Evolutionary conservation across 30 jellyfish, hydroid and myxozoan species (phyloP), one percentile per base, ranked within the genome.

Genomic region (Aurelia aurita): DNA sequence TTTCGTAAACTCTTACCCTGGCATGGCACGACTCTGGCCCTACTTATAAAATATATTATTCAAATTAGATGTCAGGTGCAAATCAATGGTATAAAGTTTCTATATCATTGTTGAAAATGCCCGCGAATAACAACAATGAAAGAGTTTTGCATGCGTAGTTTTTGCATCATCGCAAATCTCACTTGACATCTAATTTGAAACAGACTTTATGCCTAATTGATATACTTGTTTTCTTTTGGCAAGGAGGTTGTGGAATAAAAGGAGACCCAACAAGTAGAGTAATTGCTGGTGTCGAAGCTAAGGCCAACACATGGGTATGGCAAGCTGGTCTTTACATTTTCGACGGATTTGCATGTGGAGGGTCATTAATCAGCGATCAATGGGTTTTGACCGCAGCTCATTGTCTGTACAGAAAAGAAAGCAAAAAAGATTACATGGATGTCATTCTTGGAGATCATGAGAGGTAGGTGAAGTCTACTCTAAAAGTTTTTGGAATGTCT

Each of bases 361-460:
- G 93, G 9, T 58, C 93, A n/a, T 73, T 84, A 87, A 84, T 84
- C 35, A 64, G 71, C 49, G 74, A 60, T 23, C 81, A 73, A 61
- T 84, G 93, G 93, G 82, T 84, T 16, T 72, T 84, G 6, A 70
- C 93, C 26, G 93, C 93, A 32, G 93, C 93, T 3, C 93, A 84
- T 51, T 84, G 93, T 72, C 11, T 73, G 21, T 84, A 54, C 58
- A 49, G 69, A 7, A 59, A 80, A 22, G 82, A 60, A 45, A 43
- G 66, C 6, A 80, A 72, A 55, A 53, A 23, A 23, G 76, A 71
- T 14, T 71, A 2, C 54, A 71, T 84, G 65, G 82, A 84, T 9
- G 88, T 79, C 28, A 75, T 84, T 15, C 93, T 84, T 35, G 93
- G 93, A 20, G 93, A 84, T 65, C 93, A 84, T 60, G 82, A 84